Base-by-base conservation (phyloP, 2,797 vertebrate genomes). In the Cynodonichthys magdalenae region DNA sequence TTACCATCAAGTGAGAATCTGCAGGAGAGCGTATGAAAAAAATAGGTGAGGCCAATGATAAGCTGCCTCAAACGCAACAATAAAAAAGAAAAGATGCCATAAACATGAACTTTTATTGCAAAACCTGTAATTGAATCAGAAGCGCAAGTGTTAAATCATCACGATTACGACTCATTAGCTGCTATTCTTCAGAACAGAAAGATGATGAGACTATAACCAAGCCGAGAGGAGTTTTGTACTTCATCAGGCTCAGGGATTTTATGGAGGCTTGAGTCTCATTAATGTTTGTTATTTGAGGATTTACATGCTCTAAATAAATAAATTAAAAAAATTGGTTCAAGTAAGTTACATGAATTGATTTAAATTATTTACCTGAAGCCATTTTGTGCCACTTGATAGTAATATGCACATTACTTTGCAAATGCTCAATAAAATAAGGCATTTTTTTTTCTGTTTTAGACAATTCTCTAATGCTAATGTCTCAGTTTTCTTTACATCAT, bases 121-220 rank as follows among this genome's bases (percentile, higher is more conserved):
- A 54, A 63, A 59, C 62, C 58, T 71, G 71, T 58, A 47, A 81
- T 66, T 78, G 56, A 77, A 65, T 79, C 64, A 63, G 14, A 18
- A 28, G 42, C 51, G 46, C 39, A 56, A 76, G 61, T 39, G 42
- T 72, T 58, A 51, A 68, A 57, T 58, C 44, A 15, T 59, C 45
- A 31, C 42, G 55, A 74, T 75, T 66, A 71, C 71, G 53, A 74
- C 53, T 65, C 81, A 87, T 86, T 74, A 80, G 56, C 69, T 57
- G 31, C 55, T 77, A 70, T 87, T 88, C 81, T 83, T 55, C 39
- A 9, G 42, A 55, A 59, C 27, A 29, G 46, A 28, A 36, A 49
- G 48, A 69, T 9, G 72, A 71, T 50, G 52, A 80, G 27, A 73
- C 46, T 28, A 29, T 18, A 50, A 69, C 39, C 34, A 4, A 42